Percentiles rank a stretch among this genome's conserved stretches.
phyloP scores from a whole-genome alignment of 2,888 invertebrate species.

The Barypeithes pellucidus region DNA sequence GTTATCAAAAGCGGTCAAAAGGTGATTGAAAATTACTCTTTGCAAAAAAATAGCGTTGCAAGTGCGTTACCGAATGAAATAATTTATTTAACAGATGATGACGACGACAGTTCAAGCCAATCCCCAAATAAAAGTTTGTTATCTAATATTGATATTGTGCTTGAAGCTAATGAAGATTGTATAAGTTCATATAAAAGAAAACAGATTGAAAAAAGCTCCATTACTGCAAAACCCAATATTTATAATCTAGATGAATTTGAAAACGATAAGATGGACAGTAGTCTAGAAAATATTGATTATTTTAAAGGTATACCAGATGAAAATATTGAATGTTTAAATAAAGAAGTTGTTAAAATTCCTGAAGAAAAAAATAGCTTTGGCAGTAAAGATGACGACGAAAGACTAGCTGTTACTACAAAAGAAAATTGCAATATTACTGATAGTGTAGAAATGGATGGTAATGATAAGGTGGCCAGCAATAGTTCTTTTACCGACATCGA shows the following conservation, averaged over 20 bases:
- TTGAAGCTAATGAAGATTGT: neutral
- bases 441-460: neutral
- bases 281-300: neutral
- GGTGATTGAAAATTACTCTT: neutral
- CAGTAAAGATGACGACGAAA: neutral
- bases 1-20: neutral
- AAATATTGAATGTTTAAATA: neutral
- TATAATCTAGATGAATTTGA: constrained; percentile 48
- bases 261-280: neutral
- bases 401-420: neutral
- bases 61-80: neutral
- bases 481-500: neutral
- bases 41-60: too few relatives aligned
- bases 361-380: too few relatives aligned
- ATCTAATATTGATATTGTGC: constrained; percentile 5
- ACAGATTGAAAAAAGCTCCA: neutral
- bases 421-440: neutral
- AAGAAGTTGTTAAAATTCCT: neutral
- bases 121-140: neutral
- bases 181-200: neutral
- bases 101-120: neutral
- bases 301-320: neutral
- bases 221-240: constrained; percentile 12
- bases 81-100: constrained; percentile 34
- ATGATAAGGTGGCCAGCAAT: too few relatives aligned